Base-by-base conservation (phyloP, 2,888 invertebrate genomes). In the Leucophenga maculata region DNA sequence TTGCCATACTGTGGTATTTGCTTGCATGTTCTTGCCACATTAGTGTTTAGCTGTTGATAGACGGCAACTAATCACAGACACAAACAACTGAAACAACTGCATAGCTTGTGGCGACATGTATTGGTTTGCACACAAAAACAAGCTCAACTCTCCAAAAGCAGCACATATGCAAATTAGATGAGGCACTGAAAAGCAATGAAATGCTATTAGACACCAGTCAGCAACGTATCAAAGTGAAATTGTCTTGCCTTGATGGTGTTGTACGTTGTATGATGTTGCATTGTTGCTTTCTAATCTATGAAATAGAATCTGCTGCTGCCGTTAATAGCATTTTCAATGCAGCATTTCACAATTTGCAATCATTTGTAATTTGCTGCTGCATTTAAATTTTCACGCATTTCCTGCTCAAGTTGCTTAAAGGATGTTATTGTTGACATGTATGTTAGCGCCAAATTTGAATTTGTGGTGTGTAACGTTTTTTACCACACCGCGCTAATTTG, bases 11-110 rank as follows among this genome's bases (percentile, higher is more conserved):
- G 66, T 75, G 4, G 18, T 22, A 6, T 44, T 71, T 55, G 72
- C 72, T 82, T 79, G 80, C 82, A 80, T 80, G 80, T 80, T 79
- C 79, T 72, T 72, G 46, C 72, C 75, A 72, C 80, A 80, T 82
- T 82, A 80, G 76, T 71, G 48, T 71, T 74, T 75, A 78, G 77
- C 80, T 82, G 81, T 80, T 80, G 80, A 80, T 80, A 79, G 80
- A 80, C 79, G 74, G 75, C 81, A 75, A 77, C 82, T 82, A 80
- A 80, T 80, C 80, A 80, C 79, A 76, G 57, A 48, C 48, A 16
- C 22, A 26, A 20, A 14, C 50, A n/a, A n/a, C 13, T 46, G 46
- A 3, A n/a, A 6, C 13, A n/a, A n/a, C 46, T 46, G 44, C 62
- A 16, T 32, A 39, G 60, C 39, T 39, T 39, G 39, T 39, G 39